Evolutionary conservation across 2,797 vertebrate genomes (phyloP).

Genomic region (Urosaurus nigricauda): DNA sequence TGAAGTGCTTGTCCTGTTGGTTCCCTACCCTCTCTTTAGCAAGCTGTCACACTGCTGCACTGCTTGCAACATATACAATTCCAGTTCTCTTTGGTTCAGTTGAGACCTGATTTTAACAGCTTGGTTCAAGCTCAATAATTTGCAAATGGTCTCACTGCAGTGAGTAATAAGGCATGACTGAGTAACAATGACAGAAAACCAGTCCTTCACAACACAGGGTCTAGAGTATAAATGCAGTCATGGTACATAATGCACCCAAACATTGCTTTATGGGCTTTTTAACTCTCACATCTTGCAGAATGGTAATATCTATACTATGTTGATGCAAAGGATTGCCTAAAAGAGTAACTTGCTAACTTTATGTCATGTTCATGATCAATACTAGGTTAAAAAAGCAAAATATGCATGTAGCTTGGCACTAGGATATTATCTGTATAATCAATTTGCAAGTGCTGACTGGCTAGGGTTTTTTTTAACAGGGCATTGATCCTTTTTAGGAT

Average conservation of each 20-base stretch:
- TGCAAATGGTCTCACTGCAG: constrained; percentile 35
- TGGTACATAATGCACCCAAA: neutral
- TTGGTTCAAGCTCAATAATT: constrained; percentile 44
- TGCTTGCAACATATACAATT: neutral
- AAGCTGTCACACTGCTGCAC: constrained; percentile 18
- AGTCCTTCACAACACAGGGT: constrained; percentile 16
- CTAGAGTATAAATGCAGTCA: constrained; percentile 7
- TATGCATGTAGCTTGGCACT: neutral
- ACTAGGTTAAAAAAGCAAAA: neutral
- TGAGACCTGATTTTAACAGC: constrained; percentile 33
- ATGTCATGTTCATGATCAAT: neutral
- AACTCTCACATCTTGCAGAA: neutral
- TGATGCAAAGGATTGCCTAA: neutral
- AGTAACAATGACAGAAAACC: constrained; percentile 27
- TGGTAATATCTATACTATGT: neutral
- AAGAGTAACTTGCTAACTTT: neutral
- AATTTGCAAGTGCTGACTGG: neutral
- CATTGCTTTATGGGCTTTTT: neutral
- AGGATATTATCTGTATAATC: too few species aligned
- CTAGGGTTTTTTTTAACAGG: too few species aligned
- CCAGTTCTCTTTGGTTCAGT: constrained; percentile 25
- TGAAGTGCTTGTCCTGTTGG: neutral
- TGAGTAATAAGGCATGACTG: constrained; percentile 36
- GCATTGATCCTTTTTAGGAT: too few species aligned
- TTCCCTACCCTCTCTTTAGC: constrained; percentile 29